Evolutionary conservation across 2,888 invertebrate species (phyloP), one percentile per base, ranked within the genome.

Genomic region (Brachylomia viminalis): DNA sequence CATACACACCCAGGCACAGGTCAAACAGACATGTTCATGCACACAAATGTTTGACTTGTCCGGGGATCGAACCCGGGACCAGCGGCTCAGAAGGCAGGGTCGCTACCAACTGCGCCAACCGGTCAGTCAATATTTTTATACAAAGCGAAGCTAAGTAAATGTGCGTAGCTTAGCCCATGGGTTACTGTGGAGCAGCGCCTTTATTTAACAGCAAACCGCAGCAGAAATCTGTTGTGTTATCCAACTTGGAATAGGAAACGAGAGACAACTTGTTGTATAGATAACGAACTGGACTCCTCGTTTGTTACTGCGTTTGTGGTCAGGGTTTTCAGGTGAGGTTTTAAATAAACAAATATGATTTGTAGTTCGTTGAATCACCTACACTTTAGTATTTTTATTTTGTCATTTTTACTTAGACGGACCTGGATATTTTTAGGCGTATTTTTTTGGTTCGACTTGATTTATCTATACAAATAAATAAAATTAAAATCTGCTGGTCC

Each of bases 231-330:
- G 84, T 80, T 86, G 70, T 80, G 83, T 86, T 88, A 89, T 86
- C 72, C 62, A 80, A 86, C 75, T 89, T 70, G 72, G 65, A 72
- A 84, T 80, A 79, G 85, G 87, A 83, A 86, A 72, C 79, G 66
- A 64, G 77, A 59, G 77, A 84, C 88, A 84, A 87, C 89, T 89
- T 85, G 87, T 75, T 79, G 84, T 85, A 71, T 69, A 82, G 89
- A 88, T 88, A 88, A 88, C 88, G 87, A 88, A 85, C 88, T 83
- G 84, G 86, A 84, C 85, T 83, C 30, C 71, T 42, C 73, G 87
- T 86, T 86, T 83, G 88, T 86, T 79, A 83, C 77, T 65, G 77
- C 65, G 66, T 71, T 79, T 86, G 79, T 74, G 64, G 65, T 64
- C 54, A 87, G 87, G 87, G 87, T 58, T 86, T 58, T 3, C 82